Conservation (phyloP, 2,888 invertebrate species). For the Drosophila ustulata region DNA sequence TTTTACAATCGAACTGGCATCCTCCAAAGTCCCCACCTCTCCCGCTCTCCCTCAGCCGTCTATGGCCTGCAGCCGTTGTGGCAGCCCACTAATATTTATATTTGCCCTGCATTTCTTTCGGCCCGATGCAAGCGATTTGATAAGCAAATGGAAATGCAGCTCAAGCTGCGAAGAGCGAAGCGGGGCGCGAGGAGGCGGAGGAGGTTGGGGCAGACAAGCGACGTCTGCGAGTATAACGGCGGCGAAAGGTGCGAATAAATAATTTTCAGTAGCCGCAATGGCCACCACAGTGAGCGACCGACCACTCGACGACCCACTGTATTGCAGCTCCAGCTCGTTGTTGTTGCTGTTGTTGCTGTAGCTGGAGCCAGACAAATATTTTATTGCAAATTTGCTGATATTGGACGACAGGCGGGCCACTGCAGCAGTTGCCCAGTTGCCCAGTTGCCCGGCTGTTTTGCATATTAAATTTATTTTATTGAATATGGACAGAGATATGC, state of each 20-base stretch:
- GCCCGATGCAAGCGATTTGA: conserved; percentile 70
- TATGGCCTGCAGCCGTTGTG: conserved; percentile 33
- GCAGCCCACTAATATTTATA: conserved; percentile 69
- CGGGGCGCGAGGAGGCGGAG: not conserved
- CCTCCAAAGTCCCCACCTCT: not conserved
- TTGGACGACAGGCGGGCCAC: conserved; percentile 70
- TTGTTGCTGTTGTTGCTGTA: conserved; percentile 8
- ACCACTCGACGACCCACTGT: conserved; percentile 44
- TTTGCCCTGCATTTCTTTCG: conserved; percentile 78
- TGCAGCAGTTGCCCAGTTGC: conserved; percentile 49
- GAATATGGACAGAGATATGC: conserved; percentile 68
- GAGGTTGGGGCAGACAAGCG: conserved; percentile 20
- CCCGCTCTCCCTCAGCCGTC: not conserved
- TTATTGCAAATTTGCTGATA: conserved; percentile 80
- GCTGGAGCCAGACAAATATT: conserved; percentile 72
- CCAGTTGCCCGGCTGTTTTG: conserved; percentile 60
- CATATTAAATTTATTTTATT: conserved; percentile 80
- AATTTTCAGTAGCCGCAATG: conserved; percentile 75
- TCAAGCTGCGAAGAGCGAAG: conserved; percentile 8
- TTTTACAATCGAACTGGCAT: conserved; percentile 51
- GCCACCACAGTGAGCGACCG: conserved; percentile 51
- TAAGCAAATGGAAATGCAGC: conserved; percentile 71
- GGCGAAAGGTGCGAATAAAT: conserved; percentile 80
- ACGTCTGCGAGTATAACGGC: conserved; percentile 28
- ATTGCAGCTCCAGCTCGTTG: conserved; percentile 16